These are phyloP conservation scores for Apostichopus japonicus DNA, from an alignment of 35 echinoderm and acorn worm genomes.

Conservation along the genomic window DNA sequence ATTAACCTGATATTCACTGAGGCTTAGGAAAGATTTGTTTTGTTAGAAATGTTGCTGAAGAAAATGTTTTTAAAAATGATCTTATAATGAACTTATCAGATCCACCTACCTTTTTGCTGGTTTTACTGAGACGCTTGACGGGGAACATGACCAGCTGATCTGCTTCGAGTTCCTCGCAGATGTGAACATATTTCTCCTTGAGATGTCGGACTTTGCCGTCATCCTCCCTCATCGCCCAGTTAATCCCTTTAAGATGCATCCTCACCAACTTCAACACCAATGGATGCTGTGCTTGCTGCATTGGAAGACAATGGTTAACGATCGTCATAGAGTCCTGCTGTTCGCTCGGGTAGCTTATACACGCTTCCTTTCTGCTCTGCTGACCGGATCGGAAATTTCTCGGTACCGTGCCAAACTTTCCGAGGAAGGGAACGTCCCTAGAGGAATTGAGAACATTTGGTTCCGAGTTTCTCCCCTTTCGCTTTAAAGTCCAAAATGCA, in stretches of 20 bases:
- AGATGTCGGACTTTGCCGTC: not conserved
- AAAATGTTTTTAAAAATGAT: too few species aligned
- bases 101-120: slow-evolving; percentile 30
- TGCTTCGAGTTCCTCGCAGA: slow-evolving; percentile 16
- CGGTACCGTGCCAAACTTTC: slow-evolving; percentile 5
- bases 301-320: slow-evolving; percentile 34
- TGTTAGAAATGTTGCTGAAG: too few species aligned
- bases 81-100: too few species aligned
- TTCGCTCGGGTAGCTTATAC: not conserved
- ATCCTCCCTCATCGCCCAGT: slow-evolving; percentile 21
- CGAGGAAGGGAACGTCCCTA: not conserved
- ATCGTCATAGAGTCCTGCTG: slow-evolving; percentile 1
- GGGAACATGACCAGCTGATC: slow-evolving; percentile 30
- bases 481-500: not conserved
- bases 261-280: not conserved
- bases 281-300: not conserved
- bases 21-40: too few species aligned
- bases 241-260: slow-evolving; percentile 29
- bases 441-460: not conserved
- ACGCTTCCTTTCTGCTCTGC: not conserved
- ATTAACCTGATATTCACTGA: too few species aligned
- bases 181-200: slow-evolving; percentile 34
- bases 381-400: not conserved
- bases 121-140: slow-evolving; percentile 25
- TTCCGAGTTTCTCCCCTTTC: slow-evolving; percentile 26